phyloP scores from a whole-genome alignment of 2,888 invertebrate genomes.

The Cataglyphis altisquamis region DNA sequence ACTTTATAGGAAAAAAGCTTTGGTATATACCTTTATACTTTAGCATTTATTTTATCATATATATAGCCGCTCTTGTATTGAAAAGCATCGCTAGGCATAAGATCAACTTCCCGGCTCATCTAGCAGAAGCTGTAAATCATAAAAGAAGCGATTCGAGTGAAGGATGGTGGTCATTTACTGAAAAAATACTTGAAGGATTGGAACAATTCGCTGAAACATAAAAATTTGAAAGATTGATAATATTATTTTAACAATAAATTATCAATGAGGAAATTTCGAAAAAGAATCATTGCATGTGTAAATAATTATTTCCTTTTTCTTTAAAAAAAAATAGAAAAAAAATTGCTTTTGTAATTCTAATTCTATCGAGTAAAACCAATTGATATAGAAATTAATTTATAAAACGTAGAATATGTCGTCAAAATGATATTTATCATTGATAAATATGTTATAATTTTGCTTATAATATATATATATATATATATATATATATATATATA shows the following conservation, averaged over 20 bases:
- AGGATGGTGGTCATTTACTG: slow-evolving; percentile 78
- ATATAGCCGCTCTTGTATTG: slow-evolving; percentile 91
- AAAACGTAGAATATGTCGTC: background rate
- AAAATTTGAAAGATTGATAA: slow-evolving; percentile 23
- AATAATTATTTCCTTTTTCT: background rate
- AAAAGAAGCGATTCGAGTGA: slow-evolving; percentile 65
- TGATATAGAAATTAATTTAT: background rate
- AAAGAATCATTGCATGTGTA: background rate
- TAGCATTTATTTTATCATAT: slow-evolving; percentile 89
- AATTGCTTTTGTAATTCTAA: background rate
- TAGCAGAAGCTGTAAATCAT: slow-evolving; percentile 76
- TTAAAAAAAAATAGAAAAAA: background rate
- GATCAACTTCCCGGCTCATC: slow-evolving; percentile 86
- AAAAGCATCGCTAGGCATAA: slow-evolving; percentile 92
- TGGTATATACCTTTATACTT: slow-evolving; percentile 93
- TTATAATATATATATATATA: background rate
- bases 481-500: background rate
- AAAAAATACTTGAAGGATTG: slow-evolving; percentile 76
- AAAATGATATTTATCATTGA: slow-evolving; percentile 4
- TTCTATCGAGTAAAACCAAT: background rate
- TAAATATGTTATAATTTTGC: slow-evolving; percentile 7
- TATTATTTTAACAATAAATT: background rate
- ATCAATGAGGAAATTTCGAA: background rate
- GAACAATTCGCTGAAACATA: slow-evolving; percentile 67
- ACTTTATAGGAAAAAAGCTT: slow-evolving; percentile 91